phyloP scores from a whole-genome alignment of 2,113 vertebrate genomes.

The Chascanopsetta lugubris region DNA sequence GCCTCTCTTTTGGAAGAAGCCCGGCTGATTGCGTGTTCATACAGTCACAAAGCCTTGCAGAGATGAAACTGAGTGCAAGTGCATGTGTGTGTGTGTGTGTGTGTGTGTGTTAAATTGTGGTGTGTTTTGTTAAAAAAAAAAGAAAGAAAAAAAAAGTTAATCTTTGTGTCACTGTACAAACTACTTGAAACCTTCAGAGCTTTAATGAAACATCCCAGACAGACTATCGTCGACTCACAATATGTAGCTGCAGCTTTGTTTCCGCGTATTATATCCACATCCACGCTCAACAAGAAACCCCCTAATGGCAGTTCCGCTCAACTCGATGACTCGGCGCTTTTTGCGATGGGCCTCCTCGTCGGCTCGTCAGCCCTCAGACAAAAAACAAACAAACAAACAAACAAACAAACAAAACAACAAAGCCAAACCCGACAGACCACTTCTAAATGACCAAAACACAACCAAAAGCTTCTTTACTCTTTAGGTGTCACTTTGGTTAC shows the following conservation, averaged over 20 bases:
- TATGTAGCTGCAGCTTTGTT: slow-evolving; percentile 59
- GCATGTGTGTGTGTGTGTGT: slow-evolving; percentile 31
- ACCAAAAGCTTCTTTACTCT: slow-evolving; percentile 74
- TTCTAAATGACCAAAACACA: slow-evolving; percentile 77
- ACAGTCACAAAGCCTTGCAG: slow-evolving; percentile 72
- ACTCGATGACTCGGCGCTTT: slow-evolving; percentile 31
- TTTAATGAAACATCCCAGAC: slow-evolving; percentile 79
- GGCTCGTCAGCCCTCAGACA: slow-evolving; percentile 59
- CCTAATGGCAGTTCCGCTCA: slow-evolving; percentile 62
- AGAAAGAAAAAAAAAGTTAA: slow-evolving; percentile 17
- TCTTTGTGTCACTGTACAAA: slow-evolving; percentile 69
- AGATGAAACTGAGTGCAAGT: slow-evolving; percentile 66
- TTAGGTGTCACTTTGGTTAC: slow-evolving; percentile 43
- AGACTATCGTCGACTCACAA: slow-evolving; percentile 59
- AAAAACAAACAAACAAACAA: slow-evolving; percentile 70
- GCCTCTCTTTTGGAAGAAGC: slow-evolving; percentile 55
- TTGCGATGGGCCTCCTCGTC: slow-evolving; percentile 67
- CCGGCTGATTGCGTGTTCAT: slow-evolving; percentile 60
- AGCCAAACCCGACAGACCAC: slow-evolving; percentile 64
- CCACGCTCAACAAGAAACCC: no score
- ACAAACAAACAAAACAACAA: slow-evolving; percentile 70
- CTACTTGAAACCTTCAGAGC: slow-evolving; percentile 83
- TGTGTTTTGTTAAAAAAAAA: slow-evolving; percentile 41
- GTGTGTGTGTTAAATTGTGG: slow-evolving; percentile 25
- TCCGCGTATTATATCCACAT: slow-evolving; percentile 34